These are phyloP conservation scores for Anabacerthia variegaticeps DNA, from an alignment of 2,797 vertebrate species.

Conservation along the genomic window DNA sequence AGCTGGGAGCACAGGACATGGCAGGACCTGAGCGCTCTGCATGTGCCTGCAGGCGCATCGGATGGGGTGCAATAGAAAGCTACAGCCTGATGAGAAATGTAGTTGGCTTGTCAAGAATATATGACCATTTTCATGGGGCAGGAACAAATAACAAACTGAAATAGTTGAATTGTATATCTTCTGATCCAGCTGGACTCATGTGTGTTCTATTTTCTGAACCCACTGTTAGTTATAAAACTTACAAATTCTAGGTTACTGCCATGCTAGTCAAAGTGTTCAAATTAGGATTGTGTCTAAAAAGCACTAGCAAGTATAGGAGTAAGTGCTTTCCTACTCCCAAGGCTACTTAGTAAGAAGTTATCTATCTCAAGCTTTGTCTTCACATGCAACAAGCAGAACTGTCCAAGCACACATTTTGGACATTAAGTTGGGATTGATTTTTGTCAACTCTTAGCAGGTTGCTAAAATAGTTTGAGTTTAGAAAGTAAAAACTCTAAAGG, in stretches of 20 bases:
- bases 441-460: not conserved
- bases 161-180: not conserved
- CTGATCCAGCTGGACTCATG: not conserved
- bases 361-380: not conserved
- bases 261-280: not conserved
- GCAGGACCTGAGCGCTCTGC: not conserved
- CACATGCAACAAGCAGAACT: not conserved
- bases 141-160: not conserved
- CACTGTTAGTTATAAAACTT: not conserved
- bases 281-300: not conserved
- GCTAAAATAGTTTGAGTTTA: not conserved
- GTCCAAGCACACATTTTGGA: not conserved
- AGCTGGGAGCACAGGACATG: not conserved
- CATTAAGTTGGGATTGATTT: not conserved
- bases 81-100: not conserved
- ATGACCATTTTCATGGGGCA: not conserved
- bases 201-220: not conserved
- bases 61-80: not conserved
- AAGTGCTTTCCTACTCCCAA: not conserved
- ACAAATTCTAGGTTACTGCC: not conserved
- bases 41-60: not conserved
- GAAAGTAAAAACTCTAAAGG: not conserved
- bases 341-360: not conserved
- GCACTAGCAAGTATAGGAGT: not conserved
- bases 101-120: not conserved